Evolutionary conservation across 2,888 invertebrate species (phyloP), one percentile per base, ranked within the genome.

Genomic region (Drosophila mulleri): DNA sequence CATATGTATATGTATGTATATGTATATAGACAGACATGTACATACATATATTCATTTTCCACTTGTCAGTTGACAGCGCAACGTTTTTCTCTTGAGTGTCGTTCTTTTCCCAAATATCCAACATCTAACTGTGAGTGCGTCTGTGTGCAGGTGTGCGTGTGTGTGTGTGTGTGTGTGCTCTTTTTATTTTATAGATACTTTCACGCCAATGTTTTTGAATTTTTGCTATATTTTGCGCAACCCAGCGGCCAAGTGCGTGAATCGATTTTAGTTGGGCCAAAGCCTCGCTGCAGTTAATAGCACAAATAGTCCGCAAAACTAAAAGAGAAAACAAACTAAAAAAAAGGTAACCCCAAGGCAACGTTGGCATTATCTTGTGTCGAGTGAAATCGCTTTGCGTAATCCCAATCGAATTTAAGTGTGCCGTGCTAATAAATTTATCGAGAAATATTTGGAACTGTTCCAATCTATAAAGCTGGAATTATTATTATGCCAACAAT

Each of bases 241-340:
- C 68, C 73, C 81, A 67, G 64, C 66, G 53, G 52, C 63, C 74
- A 67, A 78, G 83, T 80, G 83, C 81, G 81, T 83, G 69, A 70
- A 83, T 67, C 56, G 69, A 67, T 72, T 90, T 90, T 83, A 90
- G 90, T 90, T 79, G 87, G 91, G 89, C 89, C 85, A 87, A 85
- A 90, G 87, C 85, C 90, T 90, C 83, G 80, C 80, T 78, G 50
- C 90, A 89, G 91, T 86, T 76, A 89, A 82, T 87, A 89, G 78
- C 88, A 73, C 70, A 32, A 50, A 32, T 50, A 79, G 63, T 80
- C 80, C 80, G 76, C 71, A 70, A 53, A 61, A 29, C n/a, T 48
- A 48, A 53, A 50, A 47, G 32, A 26, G 60, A 54, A 37, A 29
- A n/a, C 5, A 18, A 16, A 16, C 7, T 16, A 32, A 18, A 18